Base-by-base conservation (phyloP, 2,888 invertebrate genomes). In the Morinoia aosen region DNA sequence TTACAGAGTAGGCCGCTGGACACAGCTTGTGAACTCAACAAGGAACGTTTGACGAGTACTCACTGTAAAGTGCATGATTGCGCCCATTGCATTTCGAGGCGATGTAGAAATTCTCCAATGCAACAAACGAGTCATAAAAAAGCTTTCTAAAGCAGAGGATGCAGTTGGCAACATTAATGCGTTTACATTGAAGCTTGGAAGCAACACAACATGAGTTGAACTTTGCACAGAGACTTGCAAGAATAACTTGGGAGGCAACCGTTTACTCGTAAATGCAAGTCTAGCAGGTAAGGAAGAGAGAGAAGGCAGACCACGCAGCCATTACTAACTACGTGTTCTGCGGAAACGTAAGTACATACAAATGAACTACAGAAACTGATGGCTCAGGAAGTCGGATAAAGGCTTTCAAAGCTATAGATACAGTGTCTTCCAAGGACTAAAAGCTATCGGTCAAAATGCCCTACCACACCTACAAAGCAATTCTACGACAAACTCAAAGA, bases 81-180 rank as follows among this genome's bases (percentile, higher is more conserved):
- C 93, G 93, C 93, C 93, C 57, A 57, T 93, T 57, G 93, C 93
- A 90, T 90, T 90, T 90, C 90, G 40, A 90, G 93, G 93, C 93
- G 56, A 19, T 93, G 93, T 93, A 57, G 58, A 33, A 57, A 58
- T 90, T 90, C 90, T 90, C 90, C 90, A 48, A 93, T 93, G 93
- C 93, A 93, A 93, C 56, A 57, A 33, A 93, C 39, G 16, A 93
- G n/a, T 57, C 57, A 57, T 57, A 57, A 93, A 93, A 93, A 57
- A 93, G 57, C 57, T 48, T 56, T 56, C 57, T 57, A 57, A 56
- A 93, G 93, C 93, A 57, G n/a, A 93, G 56, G 93, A 56, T 93
- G 56, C 93, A 93, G 58, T 57, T 57, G 93, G n/a, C 57, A 57
- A 93, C 93, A 90, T 90, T 40, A 90, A 90, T 90, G 90, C 90